Base-by-base conservation (phyloP, 2,888 invertebrate genomes). In the Pimpla rufipes region DNA sequence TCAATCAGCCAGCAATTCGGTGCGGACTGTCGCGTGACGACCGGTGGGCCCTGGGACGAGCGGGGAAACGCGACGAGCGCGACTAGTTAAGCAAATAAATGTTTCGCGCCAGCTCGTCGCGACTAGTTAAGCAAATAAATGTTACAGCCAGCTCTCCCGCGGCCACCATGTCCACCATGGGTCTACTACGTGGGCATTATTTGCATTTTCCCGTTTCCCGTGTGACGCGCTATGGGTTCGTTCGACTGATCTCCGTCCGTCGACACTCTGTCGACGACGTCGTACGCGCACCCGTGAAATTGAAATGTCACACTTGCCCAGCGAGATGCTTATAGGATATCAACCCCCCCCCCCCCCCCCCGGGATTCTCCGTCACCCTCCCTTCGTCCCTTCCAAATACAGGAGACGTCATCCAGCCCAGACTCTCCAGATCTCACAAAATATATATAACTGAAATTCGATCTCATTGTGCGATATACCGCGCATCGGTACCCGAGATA, bases 191-290 rank as follows among this genome's bases (percentile, higher is more conserved):
- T n/a, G 42, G 45, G 29, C 75, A 52, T 37, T 75, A 75, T 75
- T 75, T 75, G 64, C 62, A 64, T 42, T 75, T n/a, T n/a, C 21
- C 62, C 37, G 62, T 64, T 74, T 64, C 74, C 45, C 50, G 74
- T 35, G 40, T 18, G 37, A 35, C 16, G 10, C 62, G 29, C 29
- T 29, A 5, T 21, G 11, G 64, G 18, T 64, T 21, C 64, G 64
- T 64, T 35, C 10, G 64, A 42, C 40, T 64, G 40, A 18, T 13
- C 37, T 75, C 42, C 4, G 23, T 29, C n/a, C 37, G 4, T 18
- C 47, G 16, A n/a, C n/a, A n/a, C n/a, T n/a, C 29, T 40, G 67
- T 68, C 35, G 29, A 29, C 57, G 57, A 29, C 57, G 11, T 42
- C 29, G 71, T 52, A 2, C 57, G 23, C 6, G n/a, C 42, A 8